A percentile compares a stretch with the other conserved stretches of the same genome.
These are phyloP conservation scores for Cyclophora albipunctata DNA, from an alignment of 2,888 invertebrate species.

Conservation along the genomic window DNA sequence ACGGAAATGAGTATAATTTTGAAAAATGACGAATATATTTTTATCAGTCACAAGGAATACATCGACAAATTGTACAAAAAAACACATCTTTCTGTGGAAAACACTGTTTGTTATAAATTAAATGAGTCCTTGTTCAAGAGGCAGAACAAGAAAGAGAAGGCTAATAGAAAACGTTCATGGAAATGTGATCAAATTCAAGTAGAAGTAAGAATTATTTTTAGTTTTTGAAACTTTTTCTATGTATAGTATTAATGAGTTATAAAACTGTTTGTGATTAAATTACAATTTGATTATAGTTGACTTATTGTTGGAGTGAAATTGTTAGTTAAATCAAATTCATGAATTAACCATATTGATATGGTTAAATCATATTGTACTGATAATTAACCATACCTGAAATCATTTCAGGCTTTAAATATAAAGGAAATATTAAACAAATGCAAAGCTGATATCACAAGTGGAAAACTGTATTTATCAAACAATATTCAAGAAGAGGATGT, in stretches of 20 bases:
- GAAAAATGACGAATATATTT: conserved; percentile 9
- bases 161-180: conserved; percentile 35
- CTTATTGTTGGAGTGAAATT: no score
- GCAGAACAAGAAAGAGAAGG: conserved; percentile 18
- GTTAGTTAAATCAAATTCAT: not conserved
- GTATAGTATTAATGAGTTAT: no score
- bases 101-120: conserved; percentile 27
- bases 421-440: conserved; percentile 31
- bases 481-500: conserved; percentile 44
- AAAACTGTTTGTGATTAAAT: no score
- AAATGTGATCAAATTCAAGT: conserved; percentile 23
- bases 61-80: conserved; percentile 36
- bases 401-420: conserved; percentile 39
- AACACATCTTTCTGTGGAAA: conserved; percentile 22
- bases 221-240: not conserved
- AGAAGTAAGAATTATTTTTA: conserved; percentile 36
- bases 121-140: conserved; percentile 31
- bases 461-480: conserved; percentile 22
- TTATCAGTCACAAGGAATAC: conserved; percentile 45
- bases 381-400: no score
- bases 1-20: conserved; percentile 20
- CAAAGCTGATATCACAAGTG: conserved; percentile 25
- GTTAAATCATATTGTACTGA: no score
- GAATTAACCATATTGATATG: not conserved
- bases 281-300: no score